These are phyloP conservation scores for Microctonus aethiopoides DNA, from an alignment of 2,888 invertebrate genomes.

Conservation along the genomic window DNA sequence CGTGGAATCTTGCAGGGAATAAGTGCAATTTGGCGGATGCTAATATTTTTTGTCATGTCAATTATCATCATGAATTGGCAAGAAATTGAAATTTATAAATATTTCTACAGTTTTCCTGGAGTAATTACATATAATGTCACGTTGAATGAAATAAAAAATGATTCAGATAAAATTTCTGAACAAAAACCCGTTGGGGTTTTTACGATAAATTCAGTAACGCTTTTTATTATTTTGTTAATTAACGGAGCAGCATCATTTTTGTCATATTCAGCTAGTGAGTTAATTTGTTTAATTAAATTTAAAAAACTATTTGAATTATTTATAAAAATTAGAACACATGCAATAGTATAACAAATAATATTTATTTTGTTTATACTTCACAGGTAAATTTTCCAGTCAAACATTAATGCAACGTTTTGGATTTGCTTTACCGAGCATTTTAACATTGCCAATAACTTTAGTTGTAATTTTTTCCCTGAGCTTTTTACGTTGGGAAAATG, in stretches of 20 bases:
- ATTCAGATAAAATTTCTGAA: not conserved
- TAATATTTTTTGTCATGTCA: constrained; percentile 76
- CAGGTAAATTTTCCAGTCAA: constrained; percentile 86
- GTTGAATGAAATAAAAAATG: constrained; percentile 42
- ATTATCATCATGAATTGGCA: constrained; percentile 69
- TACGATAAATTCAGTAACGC: constrained; percentile 31
- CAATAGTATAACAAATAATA: too few relatives aligned
- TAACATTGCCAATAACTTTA: constrained; percentile 81
- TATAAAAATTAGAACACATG: too few relatives aligned
- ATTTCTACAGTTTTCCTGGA: constrained; percentile 51
- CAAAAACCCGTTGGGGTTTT: constrained; percentile 17
- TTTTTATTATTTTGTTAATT: constrained; percentile 70
- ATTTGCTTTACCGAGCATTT: constrained; percentile 83
- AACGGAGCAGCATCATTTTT: constrained; percentile 77
- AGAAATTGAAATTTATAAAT: constrained; percentile 48
- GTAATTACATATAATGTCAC: constrained; percentile 49
- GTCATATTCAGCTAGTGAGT: constrained; percentile 71
- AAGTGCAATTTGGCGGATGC: constrained; percentile 81
- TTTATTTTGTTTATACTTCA: constrained; percentile 35
- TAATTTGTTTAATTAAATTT: not conserved
- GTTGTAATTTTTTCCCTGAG: constrained; percentile 76
- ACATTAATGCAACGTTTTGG: constrained; percentile 90
- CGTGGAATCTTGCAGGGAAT: constrained; percentile 81
- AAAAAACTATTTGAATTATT: not conserved
- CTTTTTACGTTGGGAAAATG: constrained; percentile 73